Base-by-base conservation (phyloP, 2,797 vertebrate genomes). In the Hippoglossus hippoglossus region DNA sequence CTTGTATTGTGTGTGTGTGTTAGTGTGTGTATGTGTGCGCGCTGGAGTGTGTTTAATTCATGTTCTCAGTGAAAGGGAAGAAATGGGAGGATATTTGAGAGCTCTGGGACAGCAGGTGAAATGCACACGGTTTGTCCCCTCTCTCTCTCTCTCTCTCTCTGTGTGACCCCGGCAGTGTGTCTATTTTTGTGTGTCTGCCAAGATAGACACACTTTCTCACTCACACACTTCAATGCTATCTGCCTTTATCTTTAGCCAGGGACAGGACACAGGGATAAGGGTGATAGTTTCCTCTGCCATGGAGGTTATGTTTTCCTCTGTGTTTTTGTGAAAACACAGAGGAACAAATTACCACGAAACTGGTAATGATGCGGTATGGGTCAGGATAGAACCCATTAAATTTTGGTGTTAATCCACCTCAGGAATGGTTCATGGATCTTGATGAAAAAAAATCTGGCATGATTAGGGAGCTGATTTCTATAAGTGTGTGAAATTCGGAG, bases 51-150 rank as follows among this genome's bases (percentile, higher is more conserved):
- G 78, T 77, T 81, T 79, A 70, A 75, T 86, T 71, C 74, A 85
- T 80, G 71, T 74, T 84, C 71, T 59, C 69, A 64, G 82, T 87
- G 77, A 81, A 88, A 82, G 69, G 28, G 66, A 90, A 87, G 81
- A 85, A 85, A 81, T 57, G 66, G 69, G 76, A 56, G 79, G 79
- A 83, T 76, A 85, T 84, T 36, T 54, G 74, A 91, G 86, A 80
- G 67, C 55, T 62, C 53, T 18, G 75, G 73, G 71, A 79, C 69
- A 65, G 75, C 85, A 86, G 82, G 81, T 84, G 89, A 89, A 83
- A 85, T 36, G 8, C 52, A 64, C 74, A 47, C 67, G 55, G 49
- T 59, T 31, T 10, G 26, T 50, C 66, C 67, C 31, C 11, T 28
- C 36, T 75, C 26, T 63, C 51, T 65, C 52, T 65, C 15, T 62